Percentiles rank a stretch among this genome's conserved stretches.
Evolutionary conservation across 2,113 vertebrate species (phyloP).

Genomic region (Solenodon paradoxus): DNA sequence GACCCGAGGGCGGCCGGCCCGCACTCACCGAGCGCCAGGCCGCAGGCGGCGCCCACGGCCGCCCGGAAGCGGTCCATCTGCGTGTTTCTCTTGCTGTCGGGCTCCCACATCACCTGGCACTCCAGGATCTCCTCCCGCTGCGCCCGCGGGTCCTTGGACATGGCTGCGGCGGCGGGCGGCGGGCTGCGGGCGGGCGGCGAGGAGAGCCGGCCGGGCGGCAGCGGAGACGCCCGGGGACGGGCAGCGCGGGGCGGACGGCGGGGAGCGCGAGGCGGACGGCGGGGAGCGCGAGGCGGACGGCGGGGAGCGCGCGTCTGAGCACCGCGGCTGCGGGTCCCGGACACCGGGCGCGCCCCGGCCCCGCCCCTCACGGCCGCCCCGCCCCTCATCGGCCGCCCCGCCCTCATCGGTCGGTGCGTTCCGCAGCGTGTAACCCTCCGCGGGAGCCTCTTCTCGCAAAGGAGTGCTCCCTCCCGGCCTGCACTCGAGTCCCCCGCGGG

Average conservation of each 20-base stretch:
- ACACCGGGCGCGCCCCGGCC: no score
- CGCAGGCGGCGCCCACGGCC: constrained; percentile 86
- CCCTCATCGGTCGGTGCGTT: no score
- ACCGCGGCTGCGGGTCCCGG: no score
- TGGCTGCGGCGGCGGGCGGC: constrained; percentile 56
- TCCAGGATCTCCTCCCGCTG: constrained; percentile 90
- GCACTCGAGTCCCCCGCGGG: rapidly evolving
- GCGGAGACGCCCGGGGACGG: background rate
- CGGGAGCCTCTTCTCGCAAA: constrained; percentile 11
- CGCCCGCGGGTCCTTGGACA: constrained; percentile 86
- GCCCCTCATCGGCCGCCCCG: rapidly evolving
- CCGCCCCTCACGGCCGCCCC: background rate
- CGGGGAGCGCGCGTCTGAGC: constrained; percentile 59
- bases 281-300: background rate
- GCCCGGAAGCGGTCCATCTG: constrained; percentile 93
- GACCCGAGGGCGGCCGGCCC: background rate
- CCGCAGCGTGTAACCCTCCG: constrained; percentile 79
- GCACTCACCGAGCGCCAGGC: constrained; percentile 91
- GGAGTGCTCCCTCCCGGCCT: constrained; percentile 13
- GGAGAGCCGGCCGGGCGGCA: no score
- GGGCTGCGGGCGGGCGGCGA: background rate
- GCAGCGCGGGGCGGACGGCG: background rate
- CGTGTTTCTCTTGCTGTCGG: constrained; percentile 93
- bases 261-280: background rate
- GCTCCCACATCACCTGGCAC: constrained; percentile 94